Evolutionary conservation across 2,888 invertebrate genomes (phyloP).

Genomic region (Andrena praecox): DNA sequence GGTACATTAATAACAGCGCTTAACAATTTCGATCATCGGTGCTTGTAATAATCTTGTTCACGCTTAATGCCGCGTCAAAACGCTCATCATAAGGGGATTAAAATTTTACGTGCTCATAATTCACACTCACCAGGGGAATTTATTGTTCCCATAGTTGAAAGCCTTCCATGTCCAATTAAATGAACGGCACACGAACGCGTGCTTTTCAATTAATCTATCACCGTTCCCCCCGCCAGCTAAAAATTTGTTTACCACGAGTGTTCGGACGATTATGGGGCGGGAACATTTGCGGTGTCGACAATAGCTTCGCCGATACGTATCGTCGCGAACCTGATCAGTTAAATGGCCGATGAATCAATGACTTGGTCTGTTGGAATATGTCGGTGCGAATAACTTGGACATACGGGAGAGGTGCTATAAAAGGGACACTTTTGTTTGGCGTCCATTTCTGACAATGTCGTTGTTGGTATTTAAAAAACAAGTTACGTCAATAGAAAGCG

Average conservation of each 20-base stretch:
- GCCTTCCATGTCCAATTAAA: slow-evolving; percentile 45
- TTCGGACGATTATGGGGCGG: neutral
- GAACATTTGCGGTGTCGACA: neutral
- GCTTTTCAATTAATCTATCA: slow-evolving; percentile 31
- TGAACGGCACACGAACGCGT: slow-evolving; percentile 8
- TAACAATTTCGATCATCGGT: slow-evolving; percentile 58
- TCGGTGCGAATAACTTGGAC: too few species aligned
- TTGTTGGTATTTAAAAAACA: too few species aligned
- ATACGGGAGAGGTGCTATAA: too few species aligned
- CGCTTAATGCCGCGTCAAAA: slow-evolving; percentile 57
- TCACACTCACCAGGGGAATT: slow-evolving; percentile 37
- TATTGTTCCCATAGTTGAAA: slow-evolving; percentile 35
- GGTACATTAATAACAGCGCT: slow-evolving; percentile 58
- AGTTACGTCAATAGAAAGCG: too few species aligned
- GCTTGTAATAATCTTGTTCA: slow-evolving; percentile 63
- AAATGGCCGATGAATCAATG: too few species aligned
- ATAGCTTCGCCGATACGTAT: neutral
- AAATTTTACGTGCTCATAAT: slow-evolving; percentile 55
- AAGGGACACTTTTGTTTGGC: too few species aligned
- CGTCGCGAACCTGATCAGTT: too few species aligned
- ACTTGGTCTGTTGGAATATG: too few species aligned
- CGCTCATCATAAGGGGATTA: slow-evolving; percentile 58
- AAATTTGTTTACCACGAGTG: slow-evolving; percentile 14
- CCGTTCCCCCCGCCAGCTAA: neutral
- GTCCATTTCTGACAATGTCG: too few species aligned